Evolutionary conservation across 37 sponge, comb jelly and placozoan species (phyloP).

Genomic region (Lycopodina hypogea): DNA sequence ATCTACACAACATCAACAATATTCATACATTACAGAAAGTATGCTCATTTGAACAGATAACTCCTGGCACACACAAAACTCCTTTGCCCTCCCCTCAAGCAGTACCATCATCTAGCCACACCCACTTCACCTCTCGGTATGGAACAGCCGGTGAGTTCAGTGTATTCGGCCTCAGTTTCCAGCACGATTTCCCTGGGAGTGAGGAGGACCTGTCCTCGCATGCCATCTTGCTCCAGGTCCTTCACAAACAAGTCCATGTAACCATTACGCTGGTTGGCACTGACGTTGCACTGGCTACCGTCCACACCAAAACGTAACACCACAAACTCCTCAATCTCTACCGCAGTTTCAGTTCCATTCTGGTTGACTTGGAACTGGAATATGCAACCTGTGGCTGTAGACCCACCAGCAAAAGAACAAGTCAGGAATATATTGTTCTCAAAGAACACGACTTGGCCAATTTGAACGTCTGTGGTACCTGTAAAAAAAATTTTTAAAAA

Average conservation of each 20-base stretch:
- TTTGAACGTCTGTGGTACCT: constrained; percentile 35
- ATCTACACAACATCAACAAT: not conserved
- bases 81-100: too few species aligned
- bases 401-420: constrained; percentile 17
- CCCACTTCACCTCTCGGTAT: not conserved
- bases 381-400: constrained; percentile 3
- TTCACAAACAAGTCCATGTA: not conserved
- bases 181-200: not conserved
- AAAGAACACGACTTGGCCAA: constrained; percentile 1
- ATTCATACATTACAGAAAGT: too few species aligned
- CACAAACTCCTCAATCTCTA: not conserved
- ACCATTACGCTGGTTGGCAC: constrained; percentile 11
- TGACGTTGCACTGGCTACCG: not conserved
- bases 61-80: too few species aligned
- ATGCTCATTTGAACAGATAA: too few species aligned
- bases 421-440: constrained; percentile 4
- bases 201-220: not conserved
- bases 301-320: not conserved
- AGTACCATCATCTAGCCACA: too few species aligned
- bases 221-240: constrained; percentile 11
- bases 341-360: not conserved
- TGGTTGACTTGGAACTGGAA: not conserved
- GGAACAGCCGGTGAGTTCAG: constrained; percentile 1
- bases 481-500: too few species aligned
- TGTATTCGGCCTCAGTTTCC: not conserved